Evolutionary conservation across 2,797 vertebrate genomes (phyloP).

Genomic region (Phrynocephalus guinanensis): DNA sequence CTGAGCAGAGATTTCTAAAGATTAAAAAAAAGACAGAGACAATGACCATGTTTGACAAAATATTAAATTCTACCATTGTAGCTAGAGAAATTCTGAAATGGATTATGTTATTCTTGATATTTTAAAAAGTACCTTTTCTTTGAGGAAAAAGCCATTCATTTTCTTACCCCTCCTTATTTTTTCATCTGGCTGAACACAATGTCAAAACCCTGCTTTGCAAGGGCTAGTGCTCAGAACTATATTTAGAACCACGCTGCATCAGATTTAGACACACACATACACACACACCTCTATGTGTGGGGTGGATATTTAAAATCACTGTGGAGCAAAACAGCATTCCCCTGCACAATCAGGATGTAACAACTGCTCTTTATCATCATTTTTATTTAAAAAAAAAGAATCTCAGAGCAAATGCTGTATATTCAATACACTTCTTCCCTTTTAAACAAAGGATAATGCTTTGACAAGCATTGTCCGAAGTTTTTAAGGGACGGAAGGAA

Average conservation of each 20-base stretch:
- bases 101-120: constrained; percentile 64
- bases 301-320: constrained; percentile 72
- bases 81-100: constrained; percentile 64
- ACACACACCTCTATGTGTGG: constrained; percentile 20
- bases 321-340: constrained; percentile 80
- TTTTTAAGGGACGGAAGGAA: constrained; percentile 70
- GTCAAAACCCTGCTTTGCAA: constrained; percentile 79
- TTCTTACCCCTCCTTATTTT: too few species aligned
- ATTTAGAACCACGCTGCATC: constrained; percentile 80
- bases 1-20: constrained; percentile 72
- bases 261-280: constrained; percentile 74
- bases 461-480: constrained; percentile 76
- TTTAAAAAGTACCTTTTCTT: constrained; percentile 59
- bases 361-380: constrained; percentile 83
- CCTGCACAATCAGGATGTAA: constrained; percentile 81
- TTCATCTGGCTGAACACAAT: constrained; percentile 58
- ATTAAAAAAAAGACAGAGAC: constrained; percentile 53
- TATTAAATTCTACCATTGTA: constrained; percentile 69
- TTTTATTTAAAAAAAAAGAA: constrained; percentile 84
- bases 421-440: constrained; percentile 79
- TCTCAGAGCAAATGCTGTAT: constrained; percentile 68
- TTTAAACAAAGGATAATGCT: constrained; percentile 79
- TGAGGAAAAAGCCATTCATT: constrained; percentile 45
- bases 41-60: constrained; percentile 74
- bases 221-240: constrained; percentile 78